These are phyloP conservation scores for Graphium colonna DNA, from an alignment of 2,888 invertebrate genomes.

Conservation along the genomic window DNA sequence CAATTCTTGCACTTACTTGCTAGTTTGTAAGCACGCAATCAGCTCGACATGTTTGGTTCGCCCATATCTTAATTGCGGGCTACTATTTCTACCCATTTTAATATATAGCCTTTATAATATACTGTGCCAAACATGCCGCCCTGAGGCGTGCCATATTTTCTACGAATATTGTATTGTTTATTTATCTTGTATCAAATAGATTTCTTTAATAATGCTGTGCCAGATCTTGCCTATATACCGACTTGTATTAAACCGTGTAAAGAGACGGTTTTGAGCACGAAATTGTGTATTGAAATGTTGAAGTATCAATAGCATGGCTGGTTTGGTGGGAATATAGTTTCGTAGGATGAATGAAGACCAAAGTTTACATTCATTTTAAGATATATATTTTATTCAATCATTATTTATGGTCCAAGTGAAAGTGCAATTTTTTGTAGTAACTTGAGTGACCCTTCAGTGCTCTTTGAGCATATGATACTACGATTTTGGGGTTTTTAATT, in stretches of 20 bases:
- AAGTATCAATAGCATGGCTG: conserved; percentile 46
- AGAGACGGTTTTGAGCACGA: conserved; percentile 17
- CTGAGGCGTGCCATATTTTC: not conserved
- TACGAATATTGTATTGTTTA: not conserved
- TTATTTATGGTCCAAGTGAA: no score
- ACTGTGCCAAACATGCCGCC: conserved; percentile 19
- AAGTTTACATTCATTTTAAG: not conserved
- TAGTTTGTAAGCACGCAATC: not conserved
- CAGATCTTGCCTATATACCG: conserved; percentile 4
- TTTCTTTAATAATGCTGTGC: no score
- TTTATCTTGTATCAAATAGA: no score
- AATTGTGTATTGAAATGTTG: not conserved
- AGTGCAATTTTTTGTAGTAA: no score
- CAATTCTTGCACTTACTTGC: not conserved
- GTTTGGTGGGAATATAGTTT: conserved; percentile 47
- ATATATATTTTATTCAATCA: no score
- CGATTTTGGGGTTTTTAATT: no score
- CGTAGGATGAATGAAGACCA: conserved; percentile 1
- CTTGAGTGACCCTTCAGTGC: no score
- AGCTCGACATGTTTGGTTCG: conserved; percentile 16
- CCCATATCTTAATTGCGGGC: not conserved
- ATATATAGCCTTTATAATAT: not conserved
- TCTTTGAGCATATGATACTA: conserved; percentile 5
- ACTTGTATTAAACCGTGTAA: not conserved
- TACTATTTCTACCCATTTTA: not conserved